Percentiles rank a stretch among this genome's conserved stretches.
Evolutionary conservation across 2,113 vertebrate genomes (phyloP).

Genomic region (Aix galericulata): DNA sequence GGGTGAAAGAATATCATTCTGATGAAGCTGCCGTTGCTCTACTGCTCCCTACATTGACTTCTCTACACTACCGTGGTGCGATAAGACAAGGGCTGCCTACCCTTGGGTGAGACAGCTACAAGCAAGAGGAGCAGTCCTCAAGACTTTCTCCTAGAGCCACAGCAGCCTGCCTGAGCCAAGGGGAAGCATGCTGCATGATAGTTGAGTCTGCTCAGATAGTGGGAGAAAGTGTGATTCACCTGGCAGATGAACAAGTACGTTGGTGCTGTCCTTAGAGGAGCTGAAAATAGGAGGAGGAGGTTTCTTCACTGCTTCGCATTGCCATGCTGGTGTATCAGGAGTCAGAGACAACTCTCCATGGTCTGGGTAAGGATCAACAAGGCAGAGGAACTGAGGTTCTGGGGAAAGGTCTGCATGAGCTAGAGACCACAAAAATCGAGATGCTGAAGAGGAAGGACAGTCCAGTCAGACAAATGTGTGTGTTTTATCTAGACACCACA

Average conservation of each 20-base stretch:
- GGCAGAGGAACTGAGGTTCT: not conserved
- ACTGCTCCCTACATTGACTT: not conserved
- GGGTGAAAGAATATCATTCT: not conserved
- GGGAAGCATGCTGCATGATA: not conserved
- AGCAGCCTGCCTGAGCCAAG: too few species aligned
- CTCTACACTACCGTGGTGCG: not conserved
- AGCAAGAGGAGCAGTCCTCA: not conserved
- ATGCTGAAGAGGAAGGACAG: not conserved
- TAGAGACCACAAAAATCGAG: not conserved
- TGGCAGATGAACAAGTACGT: not conserved
- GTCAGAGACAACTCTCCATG: not conserved
- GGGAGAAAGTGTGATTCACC: not conserved
- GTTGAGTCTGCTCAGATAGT: not conserved
- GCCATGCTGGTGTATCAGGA: not conserved
- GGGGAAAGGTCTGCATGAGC: not conserved
- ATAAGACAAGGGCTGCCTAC: not conserved
- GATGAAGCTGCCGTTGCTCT: not conserved
- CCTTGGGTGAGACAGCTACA: not conserved
- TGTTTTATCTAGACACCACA: not conserved
- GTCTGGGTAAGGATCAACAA: not conserved
- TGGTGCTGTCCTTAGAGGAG: not conserved
- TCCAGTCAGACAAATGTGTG: not conserved
- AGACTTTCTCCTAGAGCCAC: not conserved
- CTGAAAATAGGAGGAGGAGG: not conserved
- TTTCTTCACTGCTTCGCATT: not conserved